Percentiles rank a stretch among this genome's conserved stretches.
phyloP scores from a whole-genome alignment of 2,888 invertebrate genomes.

The Pseudococcus longispinus region DNA sequence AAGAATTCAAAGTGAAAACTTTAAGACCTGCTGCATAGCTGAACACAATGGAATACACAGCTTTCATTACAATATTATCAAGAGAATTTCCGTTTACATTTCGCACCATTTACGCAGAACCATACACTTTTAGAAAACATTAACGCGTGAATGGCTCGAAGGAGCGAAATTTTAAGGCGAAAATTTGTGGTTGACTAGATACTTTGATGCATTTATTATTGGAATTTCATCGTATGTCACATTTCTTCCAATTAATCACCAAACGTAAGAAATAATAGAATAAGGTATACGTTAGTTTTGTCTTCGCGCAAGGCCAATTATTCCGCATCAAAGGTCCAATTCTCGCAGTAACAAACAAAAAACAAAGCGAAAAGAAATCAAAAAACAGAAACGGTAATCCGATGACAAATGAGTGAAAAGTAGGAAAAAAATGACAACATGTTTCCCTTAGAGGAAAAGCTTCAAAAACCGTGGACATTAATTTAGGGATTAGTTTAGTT shows the following conservation, averaged over 20 bases:
- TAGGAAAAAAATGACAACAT: background rate
- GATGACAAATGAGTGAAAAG: background rate
- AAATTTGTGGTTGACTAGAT: conserved; percentile 14
- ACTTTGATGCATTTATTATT: background rate
- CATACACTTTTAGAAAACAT: background rate
- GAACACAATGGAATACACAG: background rate
- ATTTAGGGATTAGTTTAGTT: too few relatives aligned
- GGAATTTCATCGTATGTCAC: background rate
- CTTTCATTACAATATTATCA: conserved; percentile 19
- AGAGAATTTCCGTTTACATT: background rate
- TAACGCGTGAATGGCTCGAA: background rate
- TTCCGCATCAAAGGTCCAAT: background rate
- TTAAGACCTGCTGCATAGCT: background rate
- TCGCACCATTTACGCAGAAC: background rate
- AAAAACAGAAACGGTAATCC: background rate
- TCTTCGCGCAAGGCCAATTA: background rate
- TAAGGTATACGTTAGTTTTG: background rate
- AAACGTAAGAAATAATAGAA: background rate
- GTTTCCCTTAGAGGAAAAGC: background rate
- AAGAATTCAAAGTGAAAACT: background rate
- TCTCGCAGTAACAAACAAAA: background rate
- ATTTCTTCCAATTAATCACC: background rate
- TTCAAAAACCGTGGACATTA: too few relatives aligned
- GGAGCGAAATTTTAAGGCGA: conserved; percentile 3
- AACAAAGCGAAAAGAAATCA: background rate